Evolutionary conservation across 2,113 vertebrate genomes (phyloP).

Genomic region (Crotalus horridus): DNA sequence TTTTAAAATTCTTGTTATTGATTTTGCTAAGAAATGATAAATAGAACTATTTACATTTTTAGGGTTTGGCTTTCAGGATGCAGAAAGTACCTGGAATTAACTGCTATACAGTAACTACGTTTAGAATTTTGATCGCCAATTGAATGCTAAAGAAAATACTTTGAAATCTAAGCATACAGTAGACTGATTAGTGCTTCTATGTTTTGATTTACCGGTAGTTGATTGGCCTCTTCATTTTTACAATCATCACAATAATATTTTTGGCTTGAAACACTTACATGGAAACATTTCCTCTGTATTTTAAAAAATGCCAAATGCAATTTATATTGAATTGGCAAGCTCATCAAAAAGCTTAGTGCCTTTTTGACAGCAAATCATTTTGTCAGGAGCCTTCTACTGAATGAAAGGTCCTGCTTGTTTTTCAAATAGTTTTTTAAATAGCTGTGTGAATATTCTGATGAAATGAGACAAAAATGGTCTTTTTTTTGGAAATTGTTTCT

Average conservation of each 20-base stretch:
- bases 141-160: not conserved
- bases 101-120: not conserved
- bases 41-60: not conserved
- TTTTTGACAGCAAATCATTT: not conserved
- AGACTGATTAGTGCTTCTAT: not conserved
- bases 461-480: not conserved
- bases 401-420: not conserved
- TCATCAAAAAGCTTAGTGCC: not conserved
- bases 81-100: not conserved
- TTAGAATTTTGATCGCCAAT: not conserved
- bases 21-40: not conserved
- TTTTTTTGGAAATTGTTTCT: not conserved
- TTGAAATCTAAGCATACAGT: not conserved
- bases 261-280: not conserved
- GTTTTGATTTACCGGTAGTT: not conserved
- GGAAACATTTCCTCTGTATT: constrained; percentile 10
- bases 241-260: not conserved
- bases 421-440: constrained; percentile 6
- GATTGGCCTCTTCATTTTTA: constrained; percentile 5
- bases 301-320: constrained; percentile 11
- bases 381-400: constrained; percentile 5
- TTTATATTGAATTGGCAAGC: not conserved
- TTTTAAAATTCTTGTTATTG: not conserved
- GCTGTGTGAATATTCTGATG: not conserved
- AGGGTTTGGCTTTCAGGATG: not conserved